phyloP scores from a whole-genome alignment of 2,113 vertebrate species.

The Clarias gariepinus region DNA sequence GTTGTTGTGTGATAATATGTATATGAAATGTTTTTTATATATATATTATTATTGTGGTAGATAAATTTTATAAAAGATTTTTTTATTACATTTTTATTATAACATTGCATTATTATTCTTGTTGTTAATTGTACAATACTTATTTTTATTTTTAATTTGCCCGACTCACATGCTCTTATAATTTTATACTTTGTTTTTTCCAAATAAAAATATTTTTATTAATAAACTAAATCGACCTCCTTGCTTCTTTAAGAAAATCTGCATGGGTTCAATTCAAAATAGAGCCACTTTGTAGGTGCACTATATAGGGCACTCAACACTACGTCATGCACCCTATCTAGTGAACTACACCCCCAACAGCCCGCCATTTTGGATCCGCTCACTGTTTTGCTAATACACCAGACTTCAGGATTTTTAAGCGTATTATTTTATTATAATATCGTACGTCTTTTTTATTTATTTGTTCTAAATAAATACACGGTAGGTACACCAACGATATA shows the following conservation, averaged over 20 bases:
- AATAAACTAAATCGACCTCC: not conserved
- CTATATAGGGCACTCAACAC: not conserved
- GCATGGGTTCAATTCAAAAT: not conserved
- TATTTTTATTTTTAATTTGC: not conserved
- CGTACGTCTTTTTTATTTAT: not conserved
- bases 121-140: not conserved
- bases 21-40: not conserved
- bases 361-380: not conserved
- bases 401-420: constrained; percentile 2
- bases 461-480: not conserved
- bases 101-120: not conserved
- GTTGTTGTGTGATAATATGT: not conserved
- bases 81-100: not conserved
- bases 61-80: not conserved
- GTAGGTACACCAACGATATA: not conserved
- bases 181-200: constrained; percentile 26
- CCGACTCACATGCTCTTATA: not conserved
- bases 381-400: not conserved
- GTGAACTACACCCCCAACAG: not conserved
- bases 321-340: not conserved
- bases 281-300: not conserved
- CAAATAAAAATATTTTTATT: not conserved
- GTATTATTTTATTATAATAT: not conserved
- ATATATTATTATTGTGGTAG: too few species aligned
- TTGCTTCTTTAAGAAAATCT: not conserved